Base-by-base conservation (phyloP, 1,140 invertebrate species). In the Cydia amplana region DNA sequence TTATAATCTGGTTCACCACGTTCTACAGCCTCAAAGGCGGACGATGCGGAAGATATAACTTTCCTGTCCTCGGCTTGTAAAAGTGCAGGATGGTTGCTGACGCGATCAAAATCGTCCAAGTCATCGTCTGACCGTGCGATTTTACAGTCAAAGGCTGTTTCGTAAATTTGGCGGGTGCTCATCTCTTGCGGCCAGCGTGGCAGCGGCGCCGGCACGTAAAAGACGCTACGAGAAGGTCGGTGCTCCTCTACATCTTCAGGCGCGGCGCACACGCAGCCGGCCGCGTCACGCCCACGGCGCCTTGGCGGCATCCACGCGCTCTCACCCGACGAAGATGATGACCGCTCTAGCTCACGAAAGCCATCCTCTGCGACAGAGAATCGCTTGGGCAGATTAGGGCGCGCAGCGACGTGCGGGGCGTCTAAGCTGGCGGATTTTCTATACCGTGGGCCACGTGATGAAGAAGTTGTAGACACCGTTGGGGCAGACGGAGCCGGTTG, bases 61-160 rank as follows among this genome's bases (percentile, higher is more conserved):
- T 91, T 91, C 3, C 92, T 87, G 72, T 93, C 93, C 73, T 93
- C 91, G 74, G 92, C 92, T 92, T 95, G 91, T 82, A 95, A 84
- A 46, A 97, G 89, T n/a, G 96, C 94, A 1, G 96, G 96, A 86
- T 97, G 96, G 87, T 97, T 97, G 74, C 95, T 96, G 63, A 97
- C 95, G 78, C 96, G 95, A 82, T 97, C 96, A 25, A 96, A 94
- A 80, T 97, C 96, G 83, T 97, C 96, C 70, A 97, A 93, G 83
- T 97, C 96, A 87, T 97, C 96, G 82, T 97, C 96, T 10, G 96
- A 97, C 63, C 96, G 95, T 82, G 95, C 96, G 84, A 97, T 95
- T 87, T 97, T 97, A 86, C 96, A 97, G 88, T 97, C 97, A 90
- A 98, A 98, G 55, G 97, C 97, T 49, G 97, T 98, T 91, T 98